These are phyloP conservation scores for Globicephala melas DNA, from an alignment of 2,113 vertebrate species.

Conservation along the genomic window DNA sequence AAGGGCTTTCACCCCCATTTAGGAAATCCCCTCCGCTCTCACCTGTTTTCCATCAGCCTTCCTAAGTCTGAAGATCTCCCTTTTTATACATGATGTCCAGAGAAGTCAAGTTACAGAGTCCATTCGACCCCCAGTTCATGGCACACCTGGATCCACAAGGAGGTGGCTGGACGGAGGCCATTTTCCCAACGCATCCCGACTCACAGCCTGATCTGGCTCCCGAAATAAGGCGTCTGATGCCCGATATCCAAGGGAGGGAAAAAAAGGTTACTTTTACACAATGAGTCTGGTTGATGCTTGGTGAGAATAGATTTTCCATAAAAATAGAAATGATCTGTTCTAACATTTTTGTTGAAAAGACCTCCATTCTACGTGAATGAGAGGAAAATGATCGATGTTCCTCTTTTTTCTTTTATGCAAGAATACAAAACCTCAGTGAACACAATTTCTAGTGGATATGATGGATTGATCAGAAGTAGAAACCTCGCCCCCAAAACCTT, in stretches of 20 bases:
- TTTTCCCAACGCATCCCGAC: neutral
- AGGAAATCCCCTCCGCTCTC: neutral
- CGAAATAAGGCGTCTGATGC: neutral
- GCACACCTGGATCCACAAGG: neutral
- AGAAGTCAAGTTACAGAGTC: neutral
- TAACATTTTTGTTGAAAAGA: neutral
- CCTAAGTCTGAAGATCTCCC: neutral
- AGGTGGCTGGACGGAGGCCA: rapidly evolving
- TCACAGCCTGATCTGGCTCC: neutral
- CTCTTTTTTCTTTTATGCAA: neutral
- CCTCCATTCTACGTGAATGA: neutral
- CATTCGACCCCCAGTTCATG: rapidly evolving
- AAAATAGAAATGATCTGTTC: conserved; percentile 21
- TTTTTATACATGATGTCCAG: neutral
- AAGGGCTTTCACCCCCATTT: neutral
- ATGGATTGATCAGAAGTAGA: neutral
- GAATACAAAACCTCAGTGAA: neutral
- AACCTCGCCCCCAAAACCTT: too few species aligned
- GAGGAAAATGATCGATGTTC: neutral
- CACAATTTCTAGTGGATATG: neutral
- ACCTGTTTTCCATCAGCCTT: neutral
- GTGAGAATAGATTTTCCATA: conserved; percentile 13
- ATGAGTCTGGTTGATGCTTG: neutral
- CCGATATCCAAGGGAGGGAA: neutral
- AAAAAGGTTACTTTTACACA: neutral